Base-by-base conservation (phyloP, 2,888 invertebrate genomes). In the Hyalella azteca region DNA sequence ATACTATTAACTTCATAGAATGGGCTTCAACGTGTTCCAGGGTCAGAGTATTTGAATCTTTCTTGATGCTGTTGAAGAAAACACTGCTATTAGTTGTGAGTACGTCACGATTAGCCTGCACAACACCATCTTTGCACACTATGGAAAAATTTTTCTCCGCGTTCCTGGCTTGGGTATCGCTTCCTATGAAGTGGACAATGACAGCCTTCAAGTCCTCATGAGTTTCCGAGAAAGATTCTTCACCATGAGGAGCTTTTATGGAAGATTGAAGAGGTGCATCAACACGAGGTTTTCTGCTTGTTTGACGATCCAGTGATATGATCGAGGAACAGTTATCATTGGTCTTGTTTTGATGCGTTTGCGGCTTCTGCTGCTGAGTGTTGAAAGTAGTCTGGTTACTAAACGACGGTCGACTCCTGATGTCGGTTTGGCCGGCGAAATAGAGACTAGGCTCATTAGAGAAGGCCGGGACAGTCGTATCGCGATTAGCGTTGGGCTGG, bases 141-240 rank as follows among this genome's bases (percentile, higher is more conserved):
- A 66, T 22, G 36, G 32, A 66, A 36, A 66, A 36, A 29, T 66
- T 36, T 66, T 66, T 66, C n/a, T 66, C 66, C 5, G 32, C 36
- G 2, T 36, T 1, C 19, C 36, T 66, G 5, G 66, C 32, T 22
- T 36, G 32, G 5, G 66, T 5, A 7, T 66, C 66, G 36, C 19
- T 11, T 15, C 66, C 66, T 36, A 66, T 66, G 66, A 36, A 66
- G 36, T 66, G 66, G 32, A 66, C 54, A 54, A 54, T n/a, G 26
- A 54, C 54, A 3, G 54, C 54, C 13, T 54, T 54, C 54, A 54
- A 54, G 54, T 54, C 54, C 22, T 26, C 7, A 13, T 7, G 29
- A 0, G 26, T 11, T 26, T 54, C 54, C 9, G 54, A 26, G 22
- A 29, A 22, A 13, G 22, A 22, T 54, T 54, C 26, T 1, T 26